Conservation (phyloP, 2,797 vertebrate genomes). For the Anguilla pacifica region DNA sequence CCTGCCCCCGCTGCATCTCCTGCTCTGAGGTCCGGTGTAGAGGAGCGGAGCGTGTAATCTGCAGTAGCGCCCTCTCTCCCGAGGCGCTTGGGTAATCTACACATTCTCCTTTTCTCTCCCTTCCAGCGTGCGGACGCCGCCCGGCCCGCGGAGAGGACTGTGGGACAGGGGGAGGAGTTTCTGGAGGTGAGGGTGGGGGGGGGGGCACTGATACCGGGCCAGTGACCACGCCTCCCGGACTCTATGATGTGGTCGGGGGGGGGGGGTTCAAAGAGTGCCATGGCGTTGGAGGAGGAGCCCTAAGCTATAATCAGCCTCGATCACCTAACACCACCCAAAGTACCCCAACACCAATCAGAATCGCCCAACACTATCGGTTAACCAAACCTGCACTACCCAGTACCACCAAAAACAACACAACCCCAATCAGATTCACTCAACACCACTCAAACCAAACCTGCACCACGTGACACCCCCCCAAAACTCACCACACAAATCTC, state of each 20-base stretch:
- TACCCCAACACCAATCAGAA: neutral
- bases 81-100: slow-evolving; percentile 25
- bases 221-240: neutral
- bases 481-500: no score
- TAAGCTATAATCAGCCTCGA: no score
- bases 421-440: no score
- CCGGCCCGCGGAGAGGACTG: slow-evolving; percentile 37
- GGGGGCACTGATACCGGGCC: neutral
- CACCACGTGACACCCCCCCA: no score
- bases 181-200: slow-evolving; percentile 61
- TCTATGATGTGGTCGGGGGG: no score
- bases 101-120: neutral
- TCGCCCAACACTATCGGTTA: neutral
- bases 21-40: slow-evolving; percentile 35
- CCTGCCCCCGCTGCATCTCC: neutral
- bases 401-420: no score
- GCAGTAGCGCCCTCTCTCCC: neutral
- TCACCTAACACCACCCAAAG: neutral
- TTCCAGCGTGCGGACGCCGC: slow-evolving; percentile 43
- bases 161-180: slow-evolving; percentile 48
- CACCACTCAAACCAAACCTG: no score
- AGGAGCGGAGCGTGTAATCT: slow-evolving; percentile 38
- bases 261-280: no score
- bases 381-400: no score
- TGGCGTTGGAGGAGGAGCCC: no score